phyloP scores from a whole-genome alignment of 2,888 invertebrate genomes.

The Pelosia muscerda region DNA sequence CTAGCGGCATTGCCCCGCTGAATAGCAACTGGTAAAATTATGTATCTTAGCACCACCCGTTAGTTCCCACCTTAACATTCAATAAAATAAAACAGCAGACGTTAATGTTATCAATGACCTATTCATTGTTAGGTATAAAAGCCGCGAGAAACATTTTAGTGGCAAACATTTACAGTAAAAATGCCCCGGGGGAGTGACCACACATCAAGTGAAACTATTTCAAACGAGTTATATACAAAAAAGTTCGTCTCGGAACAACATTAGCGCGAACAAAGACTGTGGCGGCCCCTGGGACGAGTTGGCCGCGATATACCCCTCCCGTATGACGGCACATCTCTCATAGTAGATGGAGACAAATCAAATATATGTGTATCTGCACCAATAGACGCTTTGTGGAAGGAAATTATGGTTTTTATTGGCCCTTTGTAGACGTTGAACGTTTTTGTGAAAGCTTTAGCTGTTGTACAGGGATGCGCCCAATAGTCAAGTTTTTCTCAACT shows the following conservation, averaged over 20 bases:
- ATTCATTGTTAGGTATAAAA: slow-evolving; percentile 14
- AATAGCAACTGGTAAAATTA: not conserved
- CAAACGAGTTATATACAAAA: slow-evolving; percentile 29
- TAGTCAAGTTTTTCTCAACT: not conserved
- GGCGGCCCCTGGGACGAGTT: slow-evolving; percentile 30
- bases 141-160: slow-evolving; percentile 13
- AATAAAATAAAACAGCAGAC: not conserved
- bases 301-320: slow-evolving; percentile 23
- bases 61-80: not conserved
- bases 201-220: slow-evolving; percentile 30
- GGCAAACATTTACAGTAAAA: slow-evolving; percentile 19
- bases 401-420: slow-evolving; percentile 35
- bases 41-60: not conserved
- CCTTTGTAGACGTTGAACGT: slow-evolving; percentile 25
- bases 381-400: slow-evolving; percentile 36
- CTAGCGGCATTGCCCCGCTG: too few species aligned
- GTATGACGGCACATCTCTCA: slow-evolving; percentile 36
- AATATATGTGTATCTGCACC: slow-evolving; percentile 37
- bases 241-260: slow-evolving; percentile 32
- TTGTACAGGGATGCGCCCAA: not conserved
- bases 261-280: slow-evolving; percentile 20
- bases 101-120: not conserved
- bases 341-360: slow-evolving; percentile 40
- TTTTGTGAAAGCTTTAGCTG: slow-evolving; percentile 2
- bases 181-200: slow-evolving; percentile 25